These are phyloP conservation scores for Bergia puertoricense DNA, from an alignment of 92 coral and sea anemone genomes.

Conservation along the genomic window DNA sequence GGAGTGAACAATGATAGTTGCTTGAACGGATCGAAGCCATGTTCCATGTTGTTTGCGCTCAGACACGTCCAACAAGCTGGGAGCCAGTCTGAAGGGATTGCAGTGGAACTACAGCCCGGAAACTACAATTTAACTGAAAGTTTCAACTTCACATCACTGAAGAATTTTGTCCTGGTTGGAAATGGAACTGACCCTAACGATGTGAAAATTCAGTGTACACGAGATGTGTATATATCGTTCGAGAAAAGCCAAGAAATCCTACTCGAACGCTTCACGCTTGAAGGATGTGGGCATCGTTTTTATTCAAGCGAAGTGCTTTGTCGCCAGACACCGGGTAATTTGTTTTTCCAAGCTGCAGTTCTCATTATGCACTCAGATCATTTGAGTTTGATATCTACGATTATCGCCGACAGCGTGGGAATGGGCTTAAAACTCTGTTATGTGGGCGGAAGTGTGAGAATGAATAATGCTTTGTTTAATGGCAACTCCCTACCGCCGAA, in stretches of 20 bases:
- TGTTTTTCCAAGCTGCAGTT: slow-evolving; percentile 61
- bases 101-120: slow-evolving; percentile 30
- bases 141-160: slow-evolving; percentile 48
- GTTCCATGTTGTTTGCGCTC: slow-evolving; percentile 26
- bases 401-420: slow-evolving; percentile 66
- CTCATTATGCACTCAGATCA: slow-evolving; percentile 66
- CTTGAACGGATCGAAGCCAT: slow-evolving; percentile 3
- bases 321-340: background rate
- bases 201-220: slow-evolving; percentile 61
- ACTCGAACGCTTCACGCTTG: slow-evolving; percentile 50
- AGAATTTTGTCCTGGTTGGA: slow-evolving; percentile 52
- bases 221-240: slow-evolving; percentile 65
- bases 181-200: slow-evolving; percentile 24
- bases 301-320: background rate
- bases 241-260: slow-evolving; percentile 58
- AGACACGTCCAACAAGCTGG: slow-evolving; percentile 9
- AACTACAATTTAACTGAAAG: slow-evolving; percentile 59
- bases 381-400: slow-evolving; percentile 46
- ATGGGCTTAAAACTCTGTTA: slow-evolving; percentile 71
- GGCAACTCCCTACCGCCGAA: slow-evolving; percentile 48
- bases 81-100: background rate
- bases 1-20: slow-evolving; percentile 21
- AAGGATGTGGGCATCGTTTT: slow-evolving; percentile 64
- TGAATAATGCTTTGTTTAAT: slow-evolving; percentile 53
- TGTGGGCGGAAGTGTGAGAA: slow-evolving; percentile 65